These are phyloP conservation scores for Xenopus borealis DNA, from an alignment of 2,113 vertebrate species.

Conservation along the genomic window DNA sequence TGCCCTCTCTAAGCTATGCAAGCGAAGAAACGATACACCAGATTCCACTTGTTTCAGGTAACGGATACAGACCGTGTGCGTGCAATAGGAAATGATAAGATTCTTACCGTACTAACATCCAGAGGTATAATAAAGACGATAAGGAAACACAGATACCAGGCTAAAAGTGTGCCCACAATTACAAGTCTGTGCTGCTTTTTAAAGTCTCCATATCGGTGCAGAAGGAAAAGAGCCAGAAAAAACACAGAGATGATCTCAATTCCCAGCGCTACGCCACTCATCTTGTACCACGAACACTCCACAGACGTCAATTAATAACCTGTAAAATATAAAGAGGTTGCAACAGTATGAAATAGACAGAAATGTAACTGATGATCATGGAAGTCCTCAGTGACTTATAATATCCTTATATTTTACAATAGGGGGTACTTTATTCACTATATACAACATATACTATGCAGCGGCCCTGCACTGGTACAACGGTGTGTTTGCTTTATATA, in stretches of 20 bases:
- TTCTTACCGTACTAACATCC: constrained; percentile 89
- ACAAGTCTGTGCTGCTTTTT: constrained; percentile 86
- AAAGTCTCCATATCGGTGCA: constrained; percentile 89
- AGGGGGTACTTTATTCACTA: too few relatives aligned
- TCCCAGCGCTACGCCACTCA: constrained; percentile 80
- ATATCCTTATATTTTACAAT: too few relatives aligned
- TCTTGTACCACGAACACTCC: constrained; percentile 56
- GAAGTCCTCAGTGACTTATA: too few relatives aligned
- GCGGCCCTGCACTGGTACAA: too few relatives aligned
- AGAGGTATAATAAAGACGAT: constrained; percentile 91
- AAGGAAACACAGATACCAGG: constrained; percentile 95
- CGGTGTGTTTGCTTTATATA: too few relatives aligned
- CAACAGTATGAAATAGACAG: too few relatives aligned
- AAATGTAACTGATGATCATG: too few relatives aligned
- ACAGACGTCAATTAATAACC: constrained; percentile 44
- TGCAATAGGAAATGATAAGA: too few relatives aligned
- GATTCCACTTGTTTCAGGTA: neutral
- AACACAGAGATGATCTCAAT: constrained; percentile 87
- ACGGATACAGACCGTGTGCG: neutral
- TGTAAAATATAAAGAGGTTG: constrained; percentile 40
- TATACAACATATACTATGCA: too few relatives aligned
- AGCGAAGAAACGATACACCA: too few relatives aligned
- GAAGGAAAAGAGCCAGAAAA: constrained; percentile 83
- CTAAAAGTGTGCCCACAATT: constrained; percentile 82
- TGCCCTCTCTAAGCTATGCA: too few relatives aligned